These are phyloP conservation scores for Popillia japonica DNA, from an alignment of 1,140 invertebrate genomes.

Conservation along the genomic window DNA sequence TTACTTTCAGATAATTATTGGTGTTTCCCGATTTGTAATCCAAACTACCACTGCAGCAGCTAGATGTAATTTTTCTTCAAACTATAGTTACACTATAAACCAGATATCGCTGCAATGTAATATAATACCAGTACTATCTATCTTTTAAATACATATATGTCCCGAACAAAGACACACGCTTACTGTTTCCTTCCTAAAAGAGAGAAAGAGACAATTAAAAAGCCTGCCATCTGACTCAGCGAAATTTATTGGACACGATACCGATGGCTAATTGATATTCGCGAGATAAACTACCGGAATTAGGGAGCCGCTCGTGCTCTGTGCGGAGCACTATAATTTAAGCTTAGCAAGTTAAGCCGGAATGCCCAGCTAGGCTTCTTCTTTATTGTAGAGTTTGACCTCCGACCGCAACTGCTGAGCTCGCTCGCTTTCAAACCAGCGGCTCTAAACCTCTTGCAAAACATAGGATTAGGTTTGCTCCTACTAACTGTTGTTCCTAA, in stretches of 20 bases:
- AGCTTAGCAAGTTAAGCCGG: conserved; percentile 51
- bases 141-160: no score
- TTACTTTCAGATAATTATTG: no score
- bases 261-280: conserved; percentile 52
- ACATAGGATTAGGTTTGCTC: conserved; percentile 32
- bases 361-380: conserved; percentile 50
- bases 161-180: no score
- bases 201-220: conserved; percentile 22
- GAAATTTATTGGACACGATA: conserved; percentile 38
- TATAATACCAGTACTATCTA: no score
- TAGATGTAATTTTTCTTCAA: no score
- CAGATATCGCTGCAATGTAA: no score
- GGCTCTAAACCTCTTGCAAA: conserved; percentile 45
- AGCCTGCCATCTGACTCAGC: conserved; percentile 11
- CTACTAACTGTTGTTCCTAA: conserved; percentile 36
- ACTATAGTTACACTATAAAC: no score
- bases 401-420: conserved; percentile 50
- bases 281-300: conserved; percentile 49
- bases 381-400: conserved; percentile 53
- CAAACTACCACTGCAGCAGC: no score
- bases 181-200: neutral
- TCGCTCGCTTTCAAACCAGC: conserved; percentile 40
- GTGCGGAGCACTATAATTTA: conserved; percentile 49
- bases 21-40: no score
- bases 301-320: conserved; percentile 41